These are phyloP conservation scores for Arrhopalites spinosus DNA, from an alignment of 2,888 invertebrate species.

Conservation along the genomic window DNA sequence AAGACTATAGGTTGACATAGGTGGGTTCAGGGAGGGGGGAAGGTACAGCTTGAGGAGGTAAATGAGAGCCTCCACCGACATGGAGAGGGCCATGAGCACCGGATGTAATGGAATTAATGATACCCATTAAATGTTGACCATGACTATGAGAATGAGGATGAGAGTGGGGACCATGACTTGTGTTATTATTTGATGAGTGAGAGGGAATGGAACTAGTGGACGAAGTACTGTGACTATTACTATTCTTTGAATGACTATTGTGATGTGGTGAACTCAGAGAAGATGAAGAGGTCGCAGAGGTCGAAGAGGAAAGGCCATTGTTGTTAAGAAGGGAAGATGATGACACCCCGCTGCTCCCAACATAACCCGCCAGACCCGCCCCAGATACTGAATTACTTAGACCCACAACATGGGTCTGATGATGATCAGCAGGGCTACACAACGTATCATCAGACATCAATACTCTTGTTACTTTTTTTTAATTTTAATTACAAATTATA, in stretches of 20 bases:
- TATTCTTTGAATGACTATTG: constrained; percentile 26
- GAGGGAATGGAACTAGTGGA: constrained; percentile 22
- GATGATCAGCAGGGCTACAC: constrained; percentile 36
- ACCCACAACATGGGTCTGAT: constrained; percentile 31
- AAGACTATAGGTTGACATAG: constrained; percentile 89
- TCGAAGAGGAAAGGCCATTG: constrained; percentile 39
- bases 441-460: constrained; percentile 31
- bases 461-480: neutral
- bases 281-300: constrained; percentile 33
- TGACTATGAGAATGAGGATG: constrained; percentile 28
- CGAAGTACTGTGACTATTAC: constrained; percentile 31
- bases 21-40: constrained; percentile 79
- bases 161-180: constrained; percentile 24
- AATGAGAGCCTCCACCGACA: constrained; percentile 58
- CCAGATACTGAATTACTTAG: constrained; percentile 27
- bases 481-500: neutral
- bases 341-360: constrained; percentile 29
- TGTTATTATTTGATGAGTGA: neutral
- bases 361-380: constrained; percentile 35
- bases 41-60: constrained; percentile 60
- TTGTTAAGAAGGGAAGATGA: constrained; percentile 33
- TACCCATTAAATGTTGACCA: constrained; percentile 40
- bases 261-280: constrained; percentile 33
- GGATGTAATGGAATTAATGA: constrained; percentile 36
- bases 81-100: constrained; percentile 39